Conservation (phyloP, 2,113 vertebrate genomes). For the Lycocorax pyrrhopterus region DNA sequence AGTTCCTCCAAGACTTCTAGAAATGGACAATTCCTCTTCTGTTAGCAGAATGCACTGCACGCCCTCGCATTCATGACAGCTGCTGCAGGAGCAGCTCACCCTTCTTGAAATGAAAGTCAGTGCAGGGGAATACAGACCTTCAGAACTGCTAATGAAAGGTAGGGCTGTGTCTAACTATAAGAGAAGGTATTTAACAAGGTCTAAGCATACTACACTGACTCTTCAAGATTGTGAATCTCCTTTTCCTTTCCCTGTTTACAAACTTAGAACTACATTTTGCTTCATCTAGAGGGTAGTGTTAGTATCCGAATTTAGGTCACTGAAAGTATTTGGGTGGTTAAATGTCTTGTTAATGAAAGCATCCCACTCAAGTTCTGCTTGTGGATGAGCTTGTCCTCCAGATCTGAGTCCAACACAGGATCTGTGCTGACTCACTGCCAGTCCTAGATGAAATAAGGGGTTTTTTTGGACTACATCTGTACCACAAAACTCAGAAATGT, state of each 20-base stretch:
- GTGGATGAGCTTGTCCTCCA: background rate
- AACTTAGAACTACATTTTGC: background rate
- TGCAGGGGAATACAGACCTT: background rate
- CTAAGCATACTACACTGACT: background rate
- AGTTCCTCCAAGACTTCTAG: background rate
- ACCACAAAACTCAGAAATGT: background rate
- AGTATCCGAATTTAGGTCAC: background rate
- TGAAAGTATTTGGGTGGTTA: background rate
- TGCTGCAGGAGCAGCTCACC: background rate
- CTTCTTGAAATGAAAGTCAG: background rate
- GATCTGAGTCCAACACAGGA: background rate
- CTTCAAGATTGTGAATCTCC: background rate
- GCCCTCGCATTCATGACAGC: background rate
- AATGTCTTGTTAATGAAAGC: background rate
- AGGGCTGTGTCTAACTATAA: background rate
- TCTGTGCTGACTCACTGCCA: background rate
- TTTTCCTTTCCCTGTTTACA: background rate
- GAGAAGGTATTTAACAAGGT: background rate
- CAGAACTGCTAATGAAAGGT: background rate
- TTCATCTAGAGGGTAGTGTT: background rate
- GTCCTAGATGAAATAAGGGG: background rate
- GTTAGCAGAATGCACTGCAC: background rate
- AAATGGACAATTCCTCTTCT: slow-evolving; percentile 26
- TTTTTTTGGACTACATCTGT: background rate
- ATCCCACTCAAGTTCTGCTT: background rate